Conservation (phyloP, 30 jellyfish, hydroid and myxozoan genomes). For the Aurelia coerulea region DNA sequence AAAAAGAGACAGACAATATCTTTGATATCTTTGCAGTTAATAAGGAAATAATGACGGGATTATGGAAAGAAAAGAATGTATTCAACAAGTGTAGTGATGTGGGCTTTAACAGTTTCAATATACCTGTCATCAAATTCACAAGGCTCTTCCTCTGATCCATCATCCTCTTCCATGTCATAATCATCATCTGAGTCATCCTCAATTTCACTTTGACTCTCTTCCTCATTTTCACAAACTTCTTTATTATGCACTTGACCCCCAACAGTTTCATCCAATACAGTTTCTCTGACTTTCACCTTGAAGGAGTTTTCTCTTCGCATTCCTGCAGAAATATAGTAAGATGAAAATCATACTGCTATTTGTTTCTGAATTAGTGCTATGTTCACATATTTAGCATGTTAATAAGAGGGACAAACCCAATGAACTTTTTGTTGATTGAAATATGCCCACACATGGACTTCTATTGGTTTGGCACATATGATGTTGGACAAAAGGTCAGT, state of each 20-base stretch:
- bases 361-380: no score
- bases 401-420: no score
- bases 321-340: background rate
- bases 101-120: background rate
- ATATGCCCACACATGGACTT: no score
- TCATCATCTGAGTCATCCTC: background rate
- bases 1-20: no score
- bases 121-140: slow-evolving; percentile 19
- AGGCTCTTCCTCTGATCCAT: slow-evolving; percentile 18
- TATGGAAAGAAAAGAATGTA: no score
- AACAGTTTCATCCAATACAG: background rate
- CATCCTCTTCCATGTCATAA: slow-evolving; percentile 1
- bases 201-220: background rate
- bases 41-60: no score
- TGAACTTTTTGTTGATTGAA: no score
- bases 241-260: background rate
- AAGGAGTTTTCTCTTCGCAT: background rate
- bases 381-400: no score
- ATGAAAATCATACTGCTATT: background rate
- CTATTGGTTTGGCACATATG: no score
- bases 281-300: background rate
- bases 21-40: no score
- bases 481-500: no score
- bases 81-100: no score
- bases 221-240: background rate